A percentile compares a stretch with the other conserved stretches of the same genome.
phyloP scores from a whole-genome alignment of 2,797 vertebrate species.

The Valencia hispanica region DNA sequence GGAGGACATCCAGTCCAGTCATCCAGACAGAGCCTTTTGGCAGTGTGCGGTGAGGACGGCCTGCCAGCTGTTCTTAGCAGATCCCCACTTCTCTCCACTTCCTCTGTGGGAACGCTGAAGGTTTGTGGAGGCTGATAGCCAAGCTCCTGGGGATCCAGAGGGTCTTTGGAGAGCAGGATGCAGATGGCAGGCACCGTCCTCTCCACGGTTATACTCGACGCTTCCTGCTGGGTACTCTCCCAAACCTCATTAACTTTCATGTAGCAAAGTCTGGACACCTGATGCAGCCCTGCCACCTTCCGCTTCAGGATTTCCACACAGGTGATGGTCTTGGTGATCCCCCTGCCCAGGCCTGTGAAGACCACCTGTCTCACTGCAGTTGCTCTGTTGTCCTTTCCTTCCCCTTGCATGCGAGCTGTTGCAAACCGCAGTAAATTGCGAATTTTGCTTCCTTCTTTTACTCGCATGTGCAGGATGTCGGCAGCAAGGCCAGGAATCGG shows the following conservation, averaged over 20 bases:
- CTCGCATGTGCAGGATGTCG: slow-evolving; percentile 88
- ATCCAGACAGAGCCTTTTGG: slow-evolving; percentile 74
- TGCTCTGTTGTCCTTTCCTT: slow-evolving; percentile 16
- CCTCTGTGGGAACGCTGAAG: slow-evolving; percentile 27
- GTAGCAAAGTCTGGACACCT: slow-evolving; percentile 90
- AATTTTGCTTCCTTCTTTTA: slow-evolving; percentile 96
- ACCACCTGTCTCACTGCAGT: slow-evolving; percentile 84
- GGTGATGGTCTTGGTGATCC: slow-evolving; percentile 93
- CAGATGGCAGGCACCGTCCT: slow-evolving; percentile 90
- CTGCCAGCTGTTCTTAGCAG: slow-evolving; percentile 61
- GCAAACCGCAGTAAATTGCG: slow-evolving; percentile 91
- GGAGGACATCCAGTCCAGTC: slow-evolving; percentile 29
- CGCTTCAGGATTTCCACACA: slow-evolving; percentile 95
- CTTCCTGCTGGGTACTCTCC: slow-evolving; percentile 79
- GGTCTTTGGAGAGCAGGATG: slow-evolving; percentile 92
- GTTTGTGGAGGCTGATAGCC: slow-evolving; percentile 88
- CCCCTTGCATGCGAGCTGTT: slow-evolving; percentile 84
- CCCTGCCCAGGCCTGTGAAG: slow-evolving; percentile 90
- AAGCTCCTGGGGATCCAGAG: slow-evolving; percentile 85
- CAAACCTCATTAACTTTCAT: slow-evolving; percentile 86
- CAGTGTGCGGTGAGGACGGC: slow-evolving; percentile 42
- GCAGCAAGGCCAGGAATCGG: slow-evolving; percentile 84
- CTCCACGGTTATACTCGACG: slow-evolving; percentile 76
- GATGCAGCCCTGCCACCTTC: slow-evolving; percentile 88
- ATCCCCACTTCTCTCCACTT: slow-evolving; percentile 10